Evolutionary conservation across 2,797 vertebrate genomes (phyloP), one percentile per base, ranked within the genome.

Genomic region (Rhinoraja longicauda): DNA sequence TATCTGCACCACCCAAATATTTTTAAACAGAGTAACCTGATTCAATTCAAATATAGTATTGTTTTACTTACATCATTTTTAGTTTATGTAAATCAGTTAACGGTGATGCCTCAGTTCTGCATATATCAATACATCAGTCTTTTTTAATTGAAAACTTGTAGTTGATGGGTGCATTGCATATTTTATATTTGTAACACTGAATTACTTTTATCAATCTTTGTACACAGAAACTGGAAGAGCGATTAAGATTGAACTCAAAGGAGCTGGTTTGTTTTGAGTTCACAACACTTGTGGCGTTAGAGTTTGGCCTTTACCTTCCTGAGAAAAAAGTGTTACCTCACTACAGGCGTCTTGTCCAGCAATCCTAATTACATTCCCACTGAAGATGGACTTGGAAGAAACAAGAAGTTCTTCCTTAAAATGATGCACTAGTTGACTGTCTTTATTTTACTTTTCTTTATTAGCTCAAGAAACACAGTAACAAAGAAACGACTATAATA

Each of bases 261-360:
- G 98, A 99, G 95, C 95, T 99, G 94, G 97, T 99, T 45, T 97
- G 97, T 32, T 97, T 99, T 93, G 99, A 99, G 95, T 98, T 99
- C 95, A 98, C 98, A 0, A 98, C 99, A 93, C 97, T 99, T 9
- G 98, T 99, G 93, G 98, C 98, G 95, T 95, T 99, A 97, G 99
- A 99, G 95, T 98, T 99, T 95, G 98, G 98, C 10, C 98, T 99
- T 32, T 99, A 99, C 93, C 98, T 99, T 39, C 98, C 98, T 0
- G 98, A 99, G 93, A 98, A 96, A 96, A 99, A 99, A 95, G 98
- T 99, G 94, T 98, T 99, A 97, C 99, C 99, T 93, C 99, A 99
- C 93, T 99, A 99, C 95, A 97, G 98, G 93, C 96, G 98, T 53
- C 97, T 99, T 95, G 98, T 98, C 39, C 97, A 98, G 95, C 98